phyloP scores from a whole-genome alignment of 2,113 vertebrate species.

The Monarcha castaneiventris region DNA sequence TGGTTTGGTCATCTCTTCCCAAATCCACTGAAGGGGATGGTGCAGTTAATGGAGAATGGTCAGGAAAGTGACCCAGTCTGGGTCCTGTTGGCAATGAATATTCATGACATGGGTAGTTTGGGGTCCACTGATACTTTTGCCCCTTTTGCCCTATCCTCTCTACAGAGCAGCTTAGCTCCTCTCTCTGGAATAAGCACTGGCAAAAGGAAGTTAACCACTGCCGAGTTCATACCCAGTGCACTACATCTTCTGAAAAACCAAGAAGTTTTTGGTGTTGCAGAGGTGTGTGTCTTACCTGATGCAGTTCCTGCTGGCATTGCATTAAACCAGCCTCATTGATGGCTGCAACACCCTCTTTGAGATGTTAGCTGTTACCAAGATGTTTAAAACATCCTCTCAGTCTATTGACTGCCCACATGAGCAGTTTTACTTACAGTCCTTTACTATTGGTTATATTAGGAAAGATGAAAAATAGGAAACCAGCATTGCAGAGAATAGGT shows the following conservation, averaged over 20 bases:
- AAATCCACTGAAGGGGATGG: background rate
- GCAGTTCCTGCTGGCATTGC: background rate
- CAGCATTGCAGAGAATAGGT: background rate
- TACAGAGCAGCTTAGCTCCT: background rate
- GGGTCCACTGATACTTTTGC: background rate
- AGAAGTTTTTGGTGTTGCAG: background rate
- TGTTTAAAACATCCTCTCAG: background rate
- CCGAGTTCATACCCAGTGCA: background rate
- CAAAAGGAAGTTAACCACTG: background rate
- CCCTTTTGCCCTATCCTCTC: background rate
- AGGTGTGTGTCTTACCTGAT: background rate
- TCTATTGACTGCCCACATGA: background rate
- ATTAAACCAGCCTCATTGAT: background rate
- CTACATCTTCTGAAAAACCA: background rate
- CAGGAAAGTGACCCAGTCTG: background rate
- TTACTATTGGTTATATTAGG: slow-evolving; percentile 16
- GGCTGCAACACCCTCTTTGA: background rate
- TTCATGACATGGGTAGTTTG: background rate
- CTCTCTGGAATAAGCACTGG: background rate
- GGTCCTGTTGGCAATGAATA: background rate
- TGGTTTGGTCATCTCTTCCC: background rate
- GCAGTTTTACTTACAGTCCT: slow-evolving; percentile 6
- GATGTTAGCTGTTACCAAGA: background rate
- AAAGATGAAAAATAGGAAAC: slow-evolving; percentile 43
- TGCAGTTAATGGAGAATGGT: background rate